phyloP scores from a whole-genome alignment of 1,140 invertebrate genomes.

The Leptoteleia sp. region DNA sequence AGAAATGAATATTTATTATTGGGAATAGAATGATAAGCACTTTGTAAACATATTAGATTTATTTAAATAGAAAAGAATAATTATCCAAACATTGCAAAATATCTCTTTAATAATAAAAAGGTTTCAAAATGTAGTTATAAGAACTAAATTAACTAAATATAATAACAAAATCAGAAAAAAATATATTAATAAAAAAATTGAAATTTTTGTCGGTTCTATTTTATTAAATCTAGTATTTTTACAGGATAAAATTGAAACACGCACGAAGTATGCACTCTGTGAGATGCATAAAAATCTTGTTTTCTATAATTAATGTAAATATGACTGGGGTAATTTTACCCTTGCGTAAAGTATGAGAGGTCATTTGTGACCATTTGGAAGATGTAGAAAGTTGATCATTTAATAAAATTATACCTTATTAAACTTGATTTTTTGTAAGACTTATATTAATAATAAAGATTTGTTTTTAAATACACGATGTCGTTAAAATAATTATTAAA shows the following conservation, averaged over 20 bases:
- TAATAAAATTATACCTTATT: slow-evolving; percentile 57
- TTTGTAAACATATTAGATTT: slow-evolving; percentile 21
- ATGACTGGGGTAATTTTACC: slow-evolving; percentile 50
- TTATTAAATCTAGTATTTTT: slow-evolving; percentile 30
- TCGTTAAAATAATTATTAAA: no score
- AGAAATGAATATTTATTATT: slow-evolving; percentile 41
- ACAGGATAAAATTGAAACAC: slow-evolving; percentile 15
- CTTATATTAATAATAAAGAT: no score
- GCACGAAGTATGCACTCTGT: slow-evolving; percentile 52
- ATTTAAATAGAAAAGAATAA: no score
- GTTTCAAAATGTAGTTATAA: no score
- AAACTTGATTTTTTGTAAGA: no score
- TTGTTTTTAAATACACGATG: no score
- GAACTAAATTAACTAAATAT: no score
- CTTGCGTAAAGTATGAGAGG: slow-evolving; percentile 28
- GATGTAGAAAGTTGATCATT: slow-evolving; percentile 51
- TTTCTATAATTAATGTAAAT: slow-evolving; percentile 59
- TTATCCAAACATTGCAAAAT: no score
- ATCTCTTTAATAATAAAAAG: no score
- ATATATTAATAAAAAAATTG: no score
- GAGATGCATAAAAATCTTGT: slow-evolving; percentile 49
- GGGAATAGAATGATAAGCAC: slow-evolving; percentile 24
- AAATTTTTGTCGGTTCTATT: no score
- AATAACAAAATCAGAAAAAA: no score
- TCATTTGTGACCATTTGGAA: slow-evolving; percentile 27